Evolutionary conservation across 2,797 vertebrate species (phyloP), one percentile per base, ranked within the genome.

Genomic region (Myotis vivesi): DNA sequence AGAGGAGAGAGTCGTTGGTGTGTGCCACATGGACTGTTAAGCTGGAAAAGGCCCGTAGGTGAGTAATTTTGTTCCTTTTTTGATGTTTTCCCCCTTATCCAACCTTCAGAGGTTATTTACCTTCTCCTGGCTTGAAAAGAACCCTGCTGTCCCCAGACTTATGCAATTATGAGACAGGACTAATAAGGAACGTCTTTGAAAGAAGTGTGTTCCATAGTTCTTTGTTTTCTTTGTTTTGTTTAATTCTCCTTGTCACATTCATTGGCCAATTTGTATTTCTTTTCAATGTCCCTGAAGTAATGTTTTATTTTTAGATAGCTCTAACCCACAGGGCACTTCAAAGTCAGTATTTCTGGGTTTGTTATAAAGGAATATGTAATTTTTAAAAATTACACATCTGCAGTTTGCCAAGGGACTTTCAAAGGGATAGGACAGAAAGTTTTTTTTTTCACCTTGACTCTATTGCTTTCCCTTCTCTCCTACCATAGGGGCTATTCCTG

Each of bases 231-330:
- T 95, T 91, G 49, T 86, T 76, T 95, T 76, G 38, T 88, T 62
- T 73, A 33, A 64, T 96, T 95, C 22, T 93, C 51, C 62, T 85
- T 76, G 62, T 92, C 80, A 86, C 51, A 90, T 83, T 94, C 66
- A 1, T 36, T 75, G 85, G 73, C 46, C 62, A 93, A 86, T 79
- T 77, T 95, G 20, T 93, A 49, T 94, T 94, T 93, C 85, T 91
- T 91, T 96, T 95, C 69, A 87, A 84, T 89, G 73, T 94, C 77
- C 76, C 93, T 96, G 81, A 85, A 95, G 69, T 86, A n/a, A 90
- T 93, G 57, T 87, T 96, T 96, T 96, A 89, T 96, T 96, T 96
- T 96, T 97, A 96, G 94, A 79, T 38, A 44, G 94, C 87, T 89
- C 90, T 84, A 85, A 95, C 88, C 94, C 82, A 95, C 93, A 96